Base-by-base conservation (phyloP, 2,113 vertebrate species). In the Rhea americana region DNA sequence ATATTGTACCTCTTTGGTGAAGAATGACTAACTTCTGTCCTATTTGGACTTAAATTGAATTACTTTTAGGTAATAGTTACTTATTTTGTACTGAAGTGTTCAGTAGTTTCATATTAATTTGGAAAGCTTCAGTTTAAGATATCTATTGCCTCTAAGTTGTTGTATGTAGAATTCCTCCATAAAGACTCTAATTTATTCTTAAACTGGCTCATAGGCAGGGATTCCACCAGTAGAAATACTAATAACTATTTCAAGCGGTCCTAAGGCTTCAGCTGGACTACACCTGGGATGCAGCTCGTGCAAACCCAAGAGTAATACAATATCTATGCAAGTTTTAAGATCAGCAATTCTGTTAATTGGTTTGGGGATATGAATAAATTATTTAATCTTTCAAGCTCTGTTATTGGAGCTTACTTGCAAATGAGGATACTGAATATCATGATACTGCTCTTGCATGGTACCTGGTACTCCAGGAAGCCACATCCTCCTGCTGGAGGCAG, bases 1-100 rank as follows among this genome's bases (percentile, higher is more conserved):
- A 67, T 21, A 28, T 50, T 73, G 43, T 39, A 13, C 71, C 84
- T 85, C 18, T 83, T 71, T 24, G 43, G 24, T 41, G 51, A 81
- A 51, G n/a, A 71, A 32, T 86, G 80, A 93, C 77, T 95, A 88
- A 77, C 24, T 85, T 82, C 30, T 71, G 68, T 13, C 37, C 88
- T 74, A 30, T 5, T 78, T 88, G 32, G 17, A 39, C 47, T 92
- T 43, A 3, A 66, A 35, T 6, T 35, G 35, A 35, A 35, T 35
- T 35, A 35, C 35, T 35, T 35, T 35, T 59, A 41, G 65, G 85
- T 89, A 72, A 28, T 22, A 63, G 18, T 65, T 86, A 56, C 3
- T 67, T 76, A 15, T 11, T 81, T 86, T 53, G 9, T 82, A 25
- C 25, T n/a, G 5, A 68, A 66, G 20, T 61, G 4, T 68, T 26